A percentile compares a stretch with the other conserved stretches of the same genome.
Conservation (phyloP, 2,888 invertebrate genomes). For the Dryococelus australis region DNA sequence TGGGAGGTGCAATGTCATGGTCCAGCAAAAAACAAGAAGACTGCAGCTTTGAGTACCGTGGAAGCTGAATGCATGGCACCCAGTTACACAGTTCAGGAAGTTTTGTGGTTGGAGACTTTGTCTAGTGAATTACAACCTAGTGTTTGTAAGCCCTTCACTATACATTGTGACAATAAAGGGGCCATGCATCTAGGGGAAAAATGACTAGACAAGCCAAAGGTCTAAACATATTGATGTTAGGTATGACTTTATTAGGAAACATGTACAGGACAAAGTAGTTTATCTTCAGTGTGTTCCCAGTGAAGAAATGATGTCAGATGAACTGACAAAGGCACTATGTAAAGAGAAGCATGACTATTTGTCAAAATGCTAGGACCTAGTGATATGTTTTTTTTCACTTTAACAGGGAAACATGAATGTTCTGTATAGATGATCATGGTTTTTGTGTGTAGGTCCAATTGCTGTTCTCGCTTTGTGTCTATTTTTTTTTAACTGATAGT, state of each 20-base stretch:
- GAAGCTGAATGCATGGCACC: slow-evolving; percentile 16
- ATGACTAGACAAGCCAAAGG: not conserved
- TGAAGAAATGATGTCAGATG: not conserved
- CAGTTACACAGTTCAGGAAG: not conserved
- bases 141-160: not conserved
- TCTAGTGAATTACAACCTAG: not conserved
- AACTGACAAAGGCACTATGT: not conserved
- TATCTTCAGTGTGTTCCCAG: not conserved
- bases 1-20: not conserved
- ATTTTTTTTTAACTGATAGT: too few relatives aligned
- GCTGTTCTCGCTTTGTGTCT: too few relatives aligned
- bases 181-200: not conserved
- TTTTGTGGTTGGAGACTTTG: not conserved
- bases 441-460: too few relatives aligned
- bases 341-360: not conserved
- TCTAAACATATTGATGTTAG: not conserved
- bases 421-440: too few relatives aligned
- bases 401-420: too few relatives aligned
- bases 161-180: slow-evolving; percentile 11
- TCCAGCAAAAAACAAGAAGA: not conserved
- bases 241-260: not conserved
- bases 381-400: too few relatives aligned
- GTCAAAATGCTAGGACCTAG: not conserved
- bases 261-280: too few relatives aligned
- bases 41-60: not conserved